phyloP scores from a whole-genome alignment of 2,888 invertebrate genomes.

The Clostera curtula region DNA sequence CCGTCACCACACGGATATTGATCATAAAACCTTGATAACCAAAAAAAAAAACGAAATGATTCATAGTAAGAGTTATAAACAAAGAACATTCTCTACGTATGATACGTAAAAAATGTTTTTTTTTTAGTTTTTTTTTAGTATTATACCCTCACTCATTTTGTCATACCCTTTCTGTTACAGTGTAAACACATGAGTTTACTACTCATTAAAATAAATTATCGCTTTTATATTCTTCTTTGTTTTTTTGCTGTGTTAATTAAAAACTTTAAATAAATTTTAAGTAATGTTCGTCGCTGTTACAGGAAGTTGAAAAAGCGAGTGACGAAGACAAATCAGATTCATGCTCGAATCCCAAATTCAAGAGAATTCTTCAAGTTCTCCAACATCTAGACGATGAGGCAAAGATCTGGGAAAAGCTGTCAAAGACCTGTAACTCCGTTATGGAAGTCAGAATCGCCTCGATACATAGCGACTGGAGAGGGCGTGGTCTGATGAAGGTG shows the following conservation, averaged over 20 bases:
- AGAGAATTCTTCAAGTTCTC: constrained; percentile 76
- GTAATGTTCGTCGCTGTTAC: constrained; percentile 6
- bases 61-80: no score
- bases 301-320: constrained; percentile 57
- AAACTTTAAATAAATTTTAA: constrained; percentile 2
- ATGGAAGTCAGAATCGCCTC: constrained; percentile 79
- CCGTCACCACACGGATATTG: no score
- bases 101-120: no score
- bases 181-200: no score
- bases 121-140: no score
- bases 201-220: no score
- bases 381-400: constrained; percentile 73
- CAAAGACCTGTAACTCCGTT: constrained; percentile 63
- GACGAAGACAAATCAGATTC: constrained; percentile 64
- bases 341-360: constrained; percentile 77
- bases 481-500: constrained; percentile 79
- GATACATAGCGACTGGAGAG: constrained; percentile 79
- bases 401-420: constrained; percentile 73
- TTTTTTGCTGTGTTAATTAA: constrained; percentile 1
- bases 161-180: no score
- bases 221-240: no score
- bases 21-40: no score
- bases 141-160: no score
- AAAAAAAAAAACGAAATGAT: no score
- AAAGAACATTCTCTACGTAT: no score